Base-by-base conservation (phyloP, 2,113 vertebrate species). In the Macaca mulatta region DNA sequence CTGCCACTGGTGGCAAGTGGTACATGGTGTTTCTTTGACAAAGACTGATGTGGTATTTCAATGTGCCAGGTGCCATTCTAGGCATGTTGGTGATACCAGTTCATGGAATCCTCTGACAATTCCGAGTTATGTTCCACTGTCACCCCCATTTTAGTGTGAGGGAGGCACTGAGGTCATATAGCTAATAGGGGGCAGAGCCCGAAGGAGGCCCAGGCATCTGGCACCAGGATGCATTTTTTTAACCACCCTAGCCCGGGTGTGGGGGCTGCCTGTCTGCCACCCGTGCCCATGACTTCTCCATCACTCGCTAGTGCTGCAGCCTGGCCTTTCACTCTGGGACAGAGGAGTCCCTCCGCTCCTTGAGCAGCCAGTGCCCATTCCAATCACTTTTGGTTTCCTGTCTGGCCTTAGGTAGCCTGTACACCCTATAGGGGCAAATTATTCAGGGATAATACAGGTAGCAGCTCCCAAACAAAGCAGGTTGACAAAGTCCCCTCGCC, bases 391-490 rank as follows among this genome's bases (percentile, higher is more conserved):
- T 0, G 61, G 18, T 57, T 57, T 91, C n/a, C 35, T 25, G 30
- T 25, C 52, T 50, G 78, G 77, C 45, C 35, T 83, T 75, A 30
- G 8, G 22, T 43, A 55, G 57, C 40, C 86, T 2, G 2, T 20
- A 20, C 55, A 81, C 43, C 64, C 55, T 35, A 30, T 18, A 86
- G 79, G 79, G 74, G 35, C 35, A n/a, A 77, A 48, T 84, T 40
- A 82, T 81, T 78, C 85, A 0, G 0, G 35, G 75, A 5, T n/a
- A 32, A 72, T 18, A 45, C 0, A 0, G 80, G 81, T 57, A 3
- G 55, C 43, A 74, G 35, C 72, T 90, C 50, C 81, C 85, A 59
- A 50, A 94, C 69, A 97, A 96, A 97, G 85, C 80, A 16, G 35
- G 23, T 20, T 52, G 74, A 90, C 69, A 78, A 91, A 93, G 80